A percentile compares a stretch with the other conserved stretches of the same genome.
Evolutionary conservation across 1,140 invertebrate species (phyloP).

Genomic region (Sipha flava): DNA sequence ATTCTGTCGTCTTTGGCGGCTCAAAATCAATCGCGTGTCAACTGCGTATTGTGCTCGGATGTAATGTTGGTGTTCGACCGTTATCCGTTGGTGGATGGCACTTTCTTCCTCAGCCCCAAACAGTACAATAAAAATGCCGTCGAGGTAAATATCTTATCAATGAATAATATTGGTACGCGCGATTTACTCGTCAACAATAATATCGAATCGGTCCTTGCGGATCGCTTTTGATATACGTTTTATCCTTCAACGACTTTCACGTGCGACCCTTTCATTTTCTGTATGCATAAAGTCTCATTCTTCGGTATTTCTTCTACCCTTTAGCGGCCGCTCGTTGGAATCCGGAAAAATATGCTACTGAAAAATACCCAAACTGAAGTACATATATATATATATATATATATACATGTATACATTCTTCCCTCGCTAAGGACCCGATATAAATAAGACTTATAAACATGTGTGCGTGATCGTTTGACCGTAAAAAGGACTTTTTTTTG

Average conservation of each 20-base stretch:
- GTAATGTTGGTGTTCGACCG: slow-evolving; percentile 88
- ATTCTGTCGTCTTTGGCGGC: slow-evolving; percentile 82
- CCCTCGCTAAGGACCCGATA: background rate
- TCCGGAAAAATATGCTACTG: background rate
- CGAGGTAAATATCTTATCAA: slow-evolving; percentile 53
- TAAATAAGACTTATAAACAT: slow-evolving; percentile 20
- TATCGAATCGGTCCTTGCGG: too few relatives aligned
- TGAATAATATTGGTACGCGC: too few relatives aligned
- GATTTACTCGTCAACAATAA: too few relatives aligned
- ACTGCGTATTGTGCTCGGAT: slow-evolving; percentile 81
- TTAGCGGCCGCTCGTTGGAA: background rate
- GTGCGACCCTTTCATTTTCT: too few relatives aligned
- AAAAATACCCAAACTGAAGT: background rate
- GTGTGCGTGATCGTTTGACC: slow-evolving; percentile 17
- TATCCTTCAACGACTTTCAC: background rate
- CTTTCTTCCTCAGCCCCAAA: slow-evolving; percentile 89
- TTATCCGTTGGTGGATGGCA: slow-evolving; percentile 93
- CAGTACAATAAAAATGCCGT: slow-evolving; percentile 76
- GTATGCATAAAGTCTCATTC: too few relatives aligned
- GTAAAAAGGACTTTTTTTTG: slow-evolving; percentile 12
- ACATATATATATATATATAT: too few relatives aligned
- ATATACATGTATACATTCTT: background rate
- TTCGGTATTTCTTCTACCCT: background rate
- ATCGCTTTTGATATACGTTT: too few relatives aligned
- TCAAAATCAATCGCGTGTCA: slow-evolving; percentile 69